Conservation (phyloP, 1,140 invertebrate genomes). For the Drosophila seguyi region DNA sequence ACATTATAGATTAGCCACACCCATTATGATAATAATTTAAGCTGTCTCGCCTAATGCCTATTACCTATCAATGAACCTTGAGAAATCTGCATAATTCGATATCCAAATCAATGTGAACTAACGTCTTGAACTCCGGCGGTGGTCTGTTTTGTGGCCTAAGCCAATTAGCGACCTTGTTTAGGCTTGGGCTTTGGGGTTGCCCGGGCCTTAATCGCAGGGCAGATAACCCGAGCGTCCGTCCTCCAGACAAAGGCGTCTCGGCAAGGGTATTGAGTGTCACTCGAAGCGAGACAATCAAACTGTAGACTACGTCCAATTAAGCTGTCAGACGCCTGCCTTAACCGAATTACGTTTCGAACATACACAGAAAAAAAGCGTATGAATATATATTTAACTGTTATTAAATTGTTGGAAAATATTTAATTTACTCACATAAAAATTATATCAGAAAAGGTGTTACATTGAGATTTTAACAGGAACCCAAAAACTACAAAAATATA, state of each 20-base stretch:
- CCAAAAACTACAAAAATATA: no score
- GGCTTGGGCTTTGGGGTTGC: constrained; percentile 8
- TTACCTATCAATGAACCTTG: not conserved
- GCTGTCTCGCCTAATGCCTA: not conserved
- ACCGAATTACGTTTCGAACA: constrained; percentile 51
- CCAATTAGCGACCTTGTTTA: constrained; percentile 68
- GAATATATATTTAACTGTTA: no score
- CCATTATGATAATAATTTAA: no score
- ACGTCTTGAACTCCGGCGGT: constrained; percentile 35
- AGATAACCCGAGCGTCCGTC: not conserved
- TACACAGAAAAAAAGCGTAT: not conserved
- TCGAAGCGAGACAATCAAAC: constrained; percentile 45
- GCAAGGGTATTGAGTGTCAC: constrained; percentile 44
- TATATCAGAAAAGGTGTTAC: no score
- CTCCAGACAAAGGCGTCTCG: constrained; percentile 16
- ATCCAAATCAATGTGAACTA: constrained; percentile 2
- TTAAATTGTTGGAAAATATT: not conserved
- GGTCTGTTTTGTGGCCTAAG: constrained; percentile 48
- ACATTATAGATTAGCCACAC: not conserved
- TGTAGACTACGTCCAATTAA: constrained; percentile 64
- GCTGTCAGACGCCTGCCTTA: constrained; percentile 58
- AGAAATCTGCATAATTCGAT: constrained; percentile 14
- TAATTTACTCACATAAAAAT: no score
- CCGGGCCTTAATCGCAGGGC: constrained; percentile 41
- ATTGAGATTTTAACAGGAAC: no score